A percentile compares a stretch with the other conserved stretches of the same genome.
These are phyloP conservation scores for Apotomis capreana DNA, from an alignment of 2,888 invertebrate genomes.

Conservation along the genomic window DNA sequence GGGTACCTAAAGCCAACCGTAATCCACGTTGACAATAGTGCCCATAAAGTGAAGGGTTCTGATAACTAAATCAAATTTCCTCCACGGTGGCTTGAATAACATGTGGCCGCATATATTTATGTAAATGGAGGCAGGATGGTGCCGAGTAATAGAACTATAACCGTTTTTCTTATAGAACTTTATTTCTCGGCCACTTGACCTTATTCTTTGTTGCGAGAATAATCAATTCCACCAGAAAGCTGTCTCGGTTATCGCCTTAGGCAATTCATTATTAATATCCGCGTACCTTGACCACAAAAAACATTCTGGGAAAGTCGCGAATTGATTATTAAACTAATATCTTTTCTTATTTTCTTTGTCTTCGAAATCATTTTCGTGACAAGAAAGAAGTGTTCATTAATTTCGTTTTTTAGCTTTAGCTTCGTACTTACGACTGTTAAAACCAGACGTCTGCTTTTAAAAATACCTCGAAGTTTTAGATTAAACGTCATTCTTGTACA, in stretches of 20 bases:
- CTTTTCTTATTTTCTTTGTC: background rate
- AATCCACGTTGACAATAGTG: conserved; percentile 53
- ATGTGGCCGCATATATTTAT: conserved; percentile 43
- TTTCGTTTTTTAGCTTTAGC: background rate
- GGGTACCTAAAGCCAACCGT: conserved; percentile 45
- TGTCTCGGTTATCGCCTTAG: conserved; percentile 17
- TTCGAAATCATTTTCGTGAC: background rate
- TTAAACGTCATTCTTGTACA: background rate
- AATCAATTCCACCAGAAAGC: conserved; percentile 25
- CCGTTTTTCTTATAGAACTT: conserved; percentile 28
- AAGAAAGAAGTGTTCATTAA: background rate
- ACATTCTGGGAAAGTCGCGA: conserved; percentile 5
- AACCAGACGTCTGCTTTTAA: background rate
- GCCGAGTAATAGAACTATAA: conserved; percentile 30
- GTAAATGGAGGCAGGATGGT: conserved; percentile 33
- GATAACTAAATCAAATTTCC: conserved; percentile 54
- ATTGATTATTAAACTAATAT: conserved; percentile 11
- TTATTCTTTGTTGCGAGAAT: conserved; percentile 18
- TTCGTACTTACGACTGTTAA: background rate
- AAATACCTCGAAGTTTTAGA: background rate
- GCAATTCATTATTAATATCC: conserved; percentile 34
- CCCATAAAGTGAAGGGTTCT: conserved; percentile 52
- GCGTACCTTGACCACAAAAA: conserved; percentile 16
- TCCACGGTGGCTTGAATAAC: conserved; percentile 42
- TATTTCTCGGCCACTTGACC: conserved; percentile 31